Percentiles rank a stretch among this genome's conserved stretches.
These are phyloP conservation scores for Euthynnus affinis DNA, from an alignment of 2,797 vertebrate species.

Conservation along the genomic window DNA sequence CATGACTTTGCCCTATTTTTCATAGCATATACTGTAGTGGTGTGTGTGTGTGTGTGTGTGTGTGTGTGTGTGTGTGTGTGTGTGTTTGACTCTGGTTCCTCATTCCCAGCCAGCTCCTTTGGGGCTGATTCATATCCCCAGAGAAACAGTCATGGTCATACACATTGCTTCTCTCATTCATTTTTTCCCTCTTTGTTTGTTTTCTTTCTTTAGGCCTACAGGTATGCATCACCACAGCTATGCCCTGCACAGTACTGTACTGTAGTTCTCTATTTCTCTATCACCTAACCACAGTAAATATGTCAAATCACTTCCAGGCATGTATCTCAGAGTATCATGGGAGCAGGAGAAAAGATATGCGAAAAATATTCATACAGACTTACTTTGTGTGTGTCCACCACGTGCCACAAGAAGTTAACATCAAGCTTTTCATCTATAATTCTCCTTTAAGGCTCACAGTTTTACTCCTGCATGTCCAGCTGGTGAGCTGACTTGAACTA, in stretches of 20 bases:
- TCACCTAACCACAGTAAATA: neutral
- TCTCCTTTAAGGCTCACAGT: neutral
- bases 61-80: conserved; percentile 30
- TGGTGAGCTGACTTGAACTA: neutral
- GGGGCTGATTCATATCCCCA: conserved; percentile 41
- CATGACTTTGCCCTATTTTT: conserved; percentile 70
- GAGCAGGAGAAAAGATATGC: neutral
- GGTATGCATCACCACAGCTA: neutral
- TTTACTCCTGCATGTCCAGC: neutral
- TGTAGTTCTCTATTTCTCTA: neutral
- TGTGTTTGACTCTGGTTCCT: conserved; percentile 54
- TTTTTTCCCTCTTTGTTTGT: conserved; percentile 9
- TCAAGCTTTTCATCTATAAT: neutral
- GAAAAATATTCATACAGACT: neutral
- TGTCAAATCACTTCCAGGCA: neutral
- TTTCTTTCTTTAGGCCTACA: conserved; percentile 1
- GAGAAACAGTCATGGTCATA: conserved; percentile 37
- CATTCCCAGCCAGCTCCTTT: conserved; percentile 60
- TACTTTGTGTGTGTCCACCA: neutral
- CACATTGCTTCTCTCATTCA: conserved; percentile 18
- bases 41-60: conserved; percentile 26
- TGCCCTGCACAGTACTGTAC: neutral
- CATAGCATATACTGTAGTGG: conserved; percentile 39
- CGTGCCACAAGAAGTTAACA: conserved; percentile 10
- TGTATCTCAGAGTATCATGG: neutral